Evolutionary conservation across 2,113 vertebrate genomes (phyloP), one percentile per base, ranked within the genome.

Genomic region (Acrocephalus kingi): DNA sequence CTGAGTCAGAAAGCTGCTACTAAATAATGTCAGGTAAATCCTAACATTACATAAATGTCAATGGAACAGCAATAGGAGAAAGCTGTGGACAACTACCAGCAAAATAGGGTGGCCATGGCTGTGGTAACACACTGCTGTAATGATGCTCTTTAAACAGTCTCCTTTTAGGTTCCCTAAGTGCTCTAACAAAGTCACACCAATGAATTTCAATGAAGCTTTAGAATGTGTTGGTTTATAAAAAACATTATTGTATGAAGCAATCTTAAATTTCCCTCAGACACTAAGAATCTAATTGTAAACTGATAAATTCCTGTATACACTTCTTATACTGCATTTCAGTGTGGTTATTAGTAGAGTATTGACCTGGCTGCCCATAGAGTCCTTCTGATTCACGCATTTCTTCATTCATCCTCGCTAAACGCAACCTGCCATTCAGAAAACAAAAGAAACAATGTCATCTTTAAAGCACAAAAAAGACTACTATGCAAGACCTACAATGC

Each of bases 381-480:
- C 99, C 99, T 98, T 99, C 99, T 0, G 99, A 98, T 98, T 99
- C 99, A 18, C 99, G 98, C 99, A 99, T 99, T 97, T 99, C 99
- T 97, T 99, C 99, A 54, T 99, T 99, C 99, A 99, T 99, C 98
- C 99, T 99, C 76, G 99, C 99, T 94, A 99, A 97, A 43, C 99
- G 99, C 97, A 99, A 97, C 97, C 99, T 99, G 75, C 14, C 19
- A 80, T 91, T 61, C 51, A 82, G 89, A 92, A 73, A 87, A 84
- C 45, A 82, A 75, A 46, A 31, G 89, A 10, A 72, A 74, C 13
- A 88, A 37, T 2, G 30, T 92, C 67, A 90, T 16, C 61, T 73
- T 58, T 35, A 74, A 69, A 90, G 45, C 16, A 69, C 19, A 35
- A 35, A 62, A 56, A 39, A 39, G 6, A 27, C 5, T 27, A 10